A percentile compares a stretch with the other conserved stretches of the same genome.
These are phyloP conservation scores for Amblyteles armatorius DNA, from an alignment of 2,888 invertebrate genomes.

Conservation along the genomic window DNA sequence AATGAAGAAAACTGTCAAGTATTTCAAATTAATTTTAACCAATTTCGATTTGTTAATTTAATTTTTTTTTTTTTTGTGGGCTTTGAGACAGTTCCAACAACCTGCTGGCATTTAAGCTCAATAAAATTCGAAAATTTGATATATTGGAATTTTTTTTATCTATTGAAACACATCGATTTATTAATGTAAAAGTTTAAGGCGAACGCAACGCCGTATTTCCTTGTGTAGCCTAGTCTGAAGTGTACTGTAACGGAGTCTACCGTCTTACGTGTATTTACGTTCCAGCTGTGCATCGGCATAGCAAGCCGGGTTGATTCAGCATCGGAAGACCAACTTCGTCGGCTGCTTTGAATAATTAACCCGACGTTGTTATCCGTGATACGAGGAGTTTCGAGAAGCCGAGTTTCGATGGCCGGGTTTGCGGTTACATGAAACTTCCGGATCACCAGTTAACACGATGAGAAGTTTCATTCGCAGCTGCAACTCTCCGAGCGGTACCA, in stretches of 20 bases:
- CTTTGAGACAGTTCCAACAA: neutral
- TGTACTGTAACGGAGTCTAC: neutral
- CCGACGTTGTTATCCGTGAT: no score
- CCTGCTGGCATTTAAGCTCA: neutral
- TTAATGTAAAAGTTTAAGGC: neutral
- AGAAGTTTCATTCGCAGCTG: neutral
- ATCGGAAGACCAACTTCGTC: no score
- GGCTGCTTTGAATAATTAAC: no score
- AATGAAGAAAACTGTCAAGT: conserved; percentile 37
- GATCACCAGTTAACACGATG: no score
- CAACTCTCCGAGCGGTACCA: neutral
- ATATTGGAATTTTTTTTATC: neutral
- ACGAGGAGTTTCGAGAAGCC: no score
- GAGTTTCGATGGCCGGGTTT: no score
- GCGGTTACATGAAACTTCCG: no score
- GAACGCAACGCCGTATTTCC: neutral
- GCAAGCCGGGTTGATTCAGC: no score
- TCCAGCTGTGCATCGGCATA: no score
- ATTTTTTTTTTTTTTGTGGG: neutral
- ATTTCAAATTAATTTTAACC: neutral
- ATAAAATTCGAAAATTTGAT: neutral
- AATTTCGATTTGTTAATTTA: neutral
- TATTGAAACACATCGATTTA: neutral
- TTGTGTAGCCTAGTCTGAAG: neutral
- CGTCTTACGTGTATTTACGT: neutral